Evolutionary conservation across 2,797 vertebrate genomes (phyloP), one percentile per base, ranked within the genome.

Genomic region (Geotrypetes seraphini): DNA sequence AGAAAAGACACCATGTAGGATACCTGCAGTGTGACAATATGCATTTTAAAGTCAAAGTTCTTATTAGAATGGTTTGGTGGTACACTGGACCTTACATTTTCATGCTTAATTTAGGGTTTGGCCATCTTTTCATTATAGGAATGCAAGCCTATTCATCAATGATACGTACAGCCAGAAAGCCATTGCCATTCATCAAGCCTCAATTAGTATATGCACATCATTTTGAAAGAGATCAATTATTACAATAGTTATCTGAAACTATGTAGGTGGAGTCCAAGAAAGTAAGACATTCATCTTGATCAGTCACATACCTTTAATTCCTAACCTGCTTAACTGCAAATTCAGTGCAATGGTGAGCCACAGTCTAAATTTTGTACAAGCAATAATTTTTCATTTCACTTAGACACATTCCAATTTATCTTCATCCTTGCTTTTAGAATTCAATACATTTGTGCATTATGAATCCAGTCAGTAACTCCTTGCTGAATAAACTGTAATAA

Each of bases 351-450:
- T 7, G 49, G 51, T 25, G 38, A 73, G 19, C 10, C 19, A 20
- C 23, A 53, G 15, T 41, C 20, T 45, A 39, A 36, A 53, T 58
- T 72, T 48, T 41, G 34, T 57, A 30, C 35, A 55, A 39, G 47
- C 41, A 58, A 70, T 73, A 31, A 38, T 65, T 81, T 79, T 60
- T 60, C 64, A 70, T 73, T 74, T 67, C 5, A 41, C 53, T 56
- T 58, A 50, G 71, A 57, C 52, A 53, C 31, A 49, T 53, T 31
- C 36, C 40, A 60, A 65, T 71, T 75, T 63, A 57, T 73, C 63
- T 70, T 72, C 45, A 58, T 75, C 0, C 0, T 47, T 59, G 1
- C 0, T 41, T 25, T 40, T 33, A 43, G 16, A 65, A 54, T 47
- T 54, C 45, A 56, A 43, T 60, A 51, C 31, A 52, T 49, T 52